Percentiles rank a stretch among this genome's conserved stretches.
These are phyloP conservation scores for Meteorus colon DNA, from an alignment of 2,888 invertebrate genomes.

Conservation along the genomic window DNA sequence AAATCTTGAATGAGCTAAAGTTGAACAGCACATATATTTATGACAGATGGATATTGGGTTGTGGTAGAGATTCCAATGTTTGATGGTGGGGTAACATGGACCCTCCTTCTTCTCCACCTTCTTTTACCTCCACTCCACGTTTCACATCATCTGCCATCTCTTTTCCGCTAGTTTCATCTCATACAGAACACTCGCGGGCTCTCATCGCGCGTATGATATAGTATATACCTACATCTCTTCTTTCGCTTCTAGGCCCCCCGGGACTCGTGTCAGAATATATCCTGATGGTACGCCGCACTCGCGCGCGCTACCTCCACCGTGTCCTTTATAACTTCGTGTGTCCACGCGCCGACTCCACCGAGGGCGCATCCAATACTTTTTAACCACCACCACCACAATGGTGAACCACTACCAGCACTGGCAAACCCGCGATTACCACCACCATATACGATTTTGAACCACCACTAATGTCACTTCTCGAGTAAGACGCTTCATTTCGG, in stretches of 20 bases:
- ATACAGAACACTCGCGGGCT: not conserved
- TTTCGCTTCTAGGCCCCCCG: not conserved
- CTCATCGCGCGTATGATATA: not conserved
- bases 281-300: slow-evolving; percentile 14
- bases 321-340: slow-evolving; percentile 41
- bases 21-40: slow-evolving; percentile 37
- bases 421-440: slow-evolving; percentile 41
- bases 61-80: slow-evolving; percentile 51
- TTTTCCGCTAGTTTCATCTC: not conserved
- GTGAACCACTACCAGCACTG: not conserved
- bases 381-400: slow-evolving; percentile 50
- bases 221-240: not conserved
- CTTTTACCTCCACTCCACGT: slow-evolving; percentile 43
- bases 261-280: slow-evolving; percentile 33
- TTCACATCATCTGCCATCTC: slow-evolving; percentile 20
- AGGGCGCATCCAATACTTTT: slow-evolving; percentile 57
- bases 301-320: slow-evolving; percentile 34
- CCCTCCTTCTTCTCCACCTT: slow-evolving; percentile 58
- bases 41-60: slow-evolving; percentile 60
- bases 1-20: slow-evolving; percentile 54
- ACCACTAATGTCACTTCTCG: slow-evolving; percentile 46
- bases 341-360: slow-evolving; percentile 61
- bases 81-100: slow-evolving; percentile 55
- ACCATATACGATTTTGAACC: slow-evolving; percentile 43
- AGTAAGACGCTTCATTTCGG: slow-evolving; percentile 58